A percentile compares a stretch with the other conserved stretches of the same genome.
These are phyloP conservation scores for Smithornis capensis DNA, from an alignment of 2,113 vertebrate genomes.

Conservation along the genomic window DNA sequence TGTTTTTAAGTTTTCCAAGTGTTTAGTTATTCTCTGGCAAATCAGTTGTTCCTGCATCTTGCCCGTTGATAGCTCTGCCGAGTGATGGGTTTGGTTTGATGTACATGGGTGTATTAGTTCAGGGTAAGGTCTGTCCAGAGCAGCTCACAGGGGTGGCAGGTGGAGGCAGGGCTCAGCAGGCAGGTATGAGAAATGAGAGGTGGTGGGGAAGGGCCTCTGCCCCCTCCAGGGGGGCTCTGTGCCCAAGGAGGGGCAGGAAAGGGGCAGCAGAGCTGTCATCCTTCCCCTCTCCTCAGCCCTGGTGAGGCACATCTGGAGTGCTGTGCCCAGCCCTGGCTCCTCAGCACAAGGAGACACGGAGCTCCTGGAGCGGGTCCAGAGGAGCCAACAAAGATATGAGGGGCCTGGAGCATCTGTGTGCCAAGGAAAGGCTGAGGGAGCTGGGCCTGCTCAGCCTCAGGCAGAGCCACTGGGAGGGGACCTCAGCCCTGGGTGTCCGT, in stretches of 20 bases:
- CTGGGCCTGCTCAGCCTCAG: background rate
- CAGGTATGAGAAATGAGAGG: background rate
- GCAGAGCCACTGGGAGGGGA: background rate
- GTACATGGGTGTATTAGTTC: background rate
- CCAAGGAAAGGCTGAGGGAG: background rate
- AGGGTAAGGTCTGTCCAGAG: background rate
- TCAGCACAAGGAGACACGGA: background rate
- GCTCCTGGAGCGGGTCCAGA: too few species aligned
- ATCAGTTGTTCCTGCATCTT: background rate
- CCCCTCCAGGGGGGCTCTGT: background rate
- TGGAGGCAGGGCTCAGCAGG: background rate
- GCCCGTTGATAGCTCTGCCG: background rate
- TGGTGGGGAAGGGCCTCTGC: background rate
- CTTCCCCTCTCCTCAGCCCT: background rate
- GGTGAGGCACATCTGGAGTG: background rate
- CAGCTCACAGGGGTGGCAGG: background rate
- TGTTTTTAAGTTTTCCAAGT: background rate
- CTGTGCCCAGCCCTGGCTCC: background rate
- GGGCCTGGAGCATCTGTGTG: background rate
- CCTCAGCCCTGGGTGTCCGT: background rate
- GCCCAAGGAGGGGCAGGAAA: background rate
- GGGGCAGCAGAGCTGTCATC: background rate
- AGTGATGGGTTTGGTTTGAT: background rate
- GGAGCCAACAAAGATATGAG: too few species aligned
- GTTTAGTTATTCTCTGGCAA: background rate